Percentiles rank a stretch among this genome's conserved stretches.
These are phyloP conservation scores for Helleia helle DNA, from an alignment of 2,888 invertebrate genomes.

Conservation along the genomic window DNA sequence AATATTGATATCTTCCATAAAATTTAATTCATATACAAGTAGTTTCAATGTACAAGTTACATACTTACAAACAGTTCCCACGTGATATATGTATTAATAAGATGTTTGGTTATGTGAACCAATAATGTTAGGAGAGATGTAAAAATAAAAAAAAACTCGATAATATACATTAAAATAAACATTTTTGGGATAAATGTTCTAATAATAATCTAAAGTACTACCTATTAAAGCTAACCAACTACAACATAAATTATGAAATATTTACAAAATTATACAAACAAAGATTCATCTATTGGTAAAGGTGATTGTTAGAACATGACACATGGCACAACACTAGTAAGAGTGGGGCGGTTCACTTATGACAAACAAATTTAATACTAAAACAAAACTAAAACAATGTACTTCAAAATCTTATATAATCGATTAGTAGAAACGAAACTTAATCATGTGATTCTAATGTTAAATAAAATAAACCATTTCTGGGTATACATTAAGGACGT, in stretches of 20 bases:
- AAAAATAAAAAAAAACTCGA: conserved; percentile 32
- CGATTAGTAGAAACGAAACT: too few relatives aligned
- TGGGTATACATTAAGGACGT: neutral
- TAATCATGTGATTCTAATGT: too few relatives aligned
- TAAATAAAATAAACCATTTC: too few relatives aligned
- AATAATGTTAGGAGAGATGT: conserved; percentile 22
- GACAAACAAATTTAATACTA: too few relatives aligned
- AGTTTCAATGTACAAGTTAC: conserved; percentile 19
- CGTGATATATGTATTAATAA: conserved; percentile 21
- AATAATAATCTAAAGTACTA: conserved; percentile 43
- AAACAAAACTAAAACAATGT: too few relatives aligned
- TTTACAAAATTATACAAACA: conserved; percentile 68
- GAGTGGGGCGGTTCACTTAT: too few relatives aligned
- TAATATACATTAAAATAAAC: conserved; percentile 40
- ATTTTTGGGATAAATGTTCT: conserved; percentile 59
- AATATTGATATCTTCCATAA: conserved; percentile 14
- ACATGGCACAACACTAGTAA: neutral
- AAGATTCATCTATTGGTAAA: too few relatives aligned
- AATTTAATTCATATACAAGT: conserved; percentile 22
- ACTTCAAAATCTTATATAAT: too few relatives aligned
- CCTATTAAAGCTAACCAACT: conserved; percentile 69
- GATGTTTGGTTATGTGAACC: conserved; percentile 4
- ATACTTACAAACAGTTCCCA: conserved; percentile 21
- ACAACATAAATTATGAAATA: conserved; percentile 62
- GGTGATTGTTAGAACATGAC: too few relatives aligned